These are phyloP conservation scores for Aspidoscelis tigris DNA, from an alignment of 2,113 vertebrate species.

Conservation along the genomic window DNA sequence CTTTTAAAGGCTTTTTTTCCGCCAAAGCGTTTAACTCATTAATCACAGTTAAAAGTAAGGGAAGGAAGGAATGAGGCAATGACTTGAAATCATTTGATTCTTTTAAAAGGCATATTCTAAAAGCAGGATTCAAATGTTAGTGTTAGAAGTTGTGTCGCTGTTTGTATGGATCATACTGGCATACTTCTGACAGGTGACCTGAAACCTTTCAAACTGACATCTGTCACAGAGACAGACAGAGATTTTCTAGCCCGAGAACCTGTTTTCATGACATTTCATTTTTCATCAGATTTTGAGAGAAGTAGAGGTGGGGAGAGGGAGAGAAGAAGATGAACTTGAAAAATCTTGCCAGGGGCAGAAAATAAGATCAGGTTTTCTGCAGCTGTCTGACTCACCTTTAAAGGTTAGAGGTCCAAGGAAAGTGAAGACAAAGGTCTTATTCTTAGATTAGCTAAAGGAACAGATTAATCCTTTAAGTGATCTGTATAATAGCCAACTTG, in stretches of 20 bases:
- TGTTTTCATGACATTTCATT: slow-evolving; percentile 88
- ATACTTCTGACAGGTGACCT: slow-evolving; percentile 86
- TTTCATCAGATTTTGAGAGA: slow-evolving; percentile 86
- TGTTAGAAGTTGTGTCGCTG: slow-evolving; percentile 79
- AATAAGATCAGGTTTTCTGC: slow-evolving; percentile 86
- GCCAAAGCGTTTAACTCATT: slow-evolving; percentile 79
- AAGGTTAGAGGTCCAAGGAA: slow-evolving; percentile 81
- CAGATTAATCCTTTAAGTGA: slow-evolving; percentile 71
- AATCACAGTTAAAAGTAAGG: slow-evolving; percentile 79
- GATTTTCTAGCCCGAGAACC: slow-evolving; percentile 81
- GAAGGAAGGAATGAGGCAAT: slow-evolving; percentile 60
- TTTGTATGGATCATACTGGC: slow-evolving; percentile 78
- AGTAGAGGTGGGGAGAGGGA: slow-evolving; percentile 48
- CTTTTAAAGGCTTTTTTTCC: slow-evolving; percentile 78
- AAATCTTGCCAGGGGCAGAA: slow-evolving; percentile 83
- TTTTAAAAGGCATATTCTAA: slow-evolving; percentile 77
- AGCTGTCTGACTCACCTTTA: slow-evolving; percentile 82
- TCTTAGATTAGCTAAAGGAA: slow-evolving; percentile 82
- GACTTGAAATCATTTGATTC: slow-evolving; percentile 77
- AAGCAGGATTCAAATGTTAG: slow-evolving; percentile 73
- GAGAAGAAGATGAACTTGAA: slow-evolving; percentile 81
- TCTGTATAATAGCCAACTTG: slow-evolving; percentile 70
- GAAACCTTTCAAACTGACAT: slow-evolving; percentile 88
- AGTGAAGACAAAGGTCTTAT: slow-evolving; percentile 80
- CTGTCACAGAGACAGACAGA: slow-evolving; percentile 86